Conservation (phyloP, 2,113 vertebrate genomes). For the Parotia lawesii region DNA sequence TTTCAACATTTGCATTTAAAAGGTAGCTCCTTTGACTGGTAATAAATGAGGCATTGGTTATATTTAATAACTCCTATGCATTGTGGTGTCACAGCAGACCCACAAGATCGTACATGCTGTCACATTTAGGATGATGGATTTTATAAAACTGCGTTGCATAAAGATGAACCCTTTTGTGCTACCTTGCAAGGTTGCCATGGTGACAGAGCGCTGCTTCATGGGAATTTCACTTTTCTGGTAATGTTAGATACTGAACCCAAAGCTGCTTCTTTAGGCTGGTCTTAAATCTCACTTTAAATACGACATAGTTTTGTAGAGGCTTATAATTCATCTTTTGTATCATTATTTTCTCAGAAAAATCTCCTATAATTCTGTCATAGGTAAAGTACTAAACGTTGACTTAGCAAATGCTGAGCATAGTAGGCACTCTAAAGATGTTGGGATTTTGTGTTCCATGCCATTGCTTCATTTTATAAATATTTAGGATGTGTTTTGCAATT, state of each 20-base stretch:
- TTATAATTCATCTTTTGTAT: conserved; percentile 18
- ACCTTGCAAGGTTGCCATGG: conserved; percentile 74
- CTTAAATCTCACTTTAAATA: conserved; percentile 56
- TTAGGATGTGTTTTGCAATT: neutral
- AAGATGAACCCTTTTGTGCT: conserved; percentile 72
- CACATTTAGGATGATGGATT: conserved; percentile 72
- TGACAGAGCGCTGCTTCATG: conserved; percentile 69
- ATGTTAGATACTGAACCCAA: conserved; percentile 52
- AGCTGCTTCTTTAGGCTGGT: conserved; percentile 57
- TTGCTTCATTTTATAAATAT: neutral
- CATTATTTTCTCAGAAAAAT: conserved; percentile 29
- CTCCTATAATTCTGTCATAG: neutral
- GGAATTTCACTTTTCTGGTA: conserved; percentile 72
- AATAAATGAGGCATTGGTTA: conserved; percentile 63
- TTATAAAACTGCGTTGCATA: conserved; percentile 68
- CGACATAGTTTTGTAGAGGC: neutral
- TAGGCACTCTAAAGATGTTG: neutral
- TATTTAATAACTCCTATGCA: conserved; percentile 69
- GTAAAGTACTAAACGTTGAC: neutral
- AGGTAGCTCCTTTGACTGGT: conserved; percentile 52
- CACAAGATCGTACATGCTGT: conserved; percentile 63
- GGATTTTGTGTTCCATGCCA: neutral
- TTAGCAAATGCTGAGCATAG: neutral
- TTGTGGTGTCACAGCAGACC: conserved; percentile 71
- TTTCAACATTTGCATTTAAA: conserved; percentile 56